phyloP scores from a whole-genome alignment of 2,888 invertebrate species.

The Archips crataeganus region DNA sequence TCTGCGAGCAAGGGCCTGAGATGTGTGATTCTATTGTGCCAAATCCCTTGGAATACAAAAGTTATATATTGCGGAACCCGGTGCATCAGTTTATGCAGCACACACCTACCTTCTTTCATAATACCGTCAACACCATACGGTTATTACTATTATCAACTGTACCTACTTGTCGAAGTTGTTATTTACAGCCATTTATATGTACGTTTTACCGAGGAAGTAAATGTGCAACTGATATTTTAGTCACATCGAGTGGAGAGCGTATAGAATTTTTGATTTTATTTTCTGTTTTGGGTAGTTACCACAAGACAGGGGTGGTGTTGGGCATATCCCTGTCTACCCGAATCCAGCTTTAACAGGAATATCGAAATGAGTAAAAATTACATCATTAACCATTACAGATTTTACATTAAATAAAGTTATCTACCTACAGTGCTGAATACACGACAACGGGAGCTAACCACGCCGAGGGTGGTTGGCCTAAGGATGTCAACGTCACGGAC shows the following conservation, averaged over 20 bases:
- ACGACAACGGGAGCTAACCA: slow-evolving; percentile 87
- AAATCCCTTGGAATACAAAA: slow-evolving; percentile 62
- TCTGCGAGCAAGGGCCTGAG: slow-evolving; percentile 75
- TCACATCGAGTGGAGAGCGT: too few relatives aligned
- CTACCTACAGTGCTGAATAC: slow-evolving; percentile 82
- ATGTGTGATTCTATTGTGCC: slow-evolving; percentile 71
- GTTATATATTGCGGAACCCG: slow-evolving; percentile 83
- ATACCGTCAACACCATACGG: slow-evolving; percentile 86
- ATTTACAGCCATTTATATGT: too few relatives aligned
- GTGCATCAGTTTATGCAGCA: slow-evolving; percentile 80
- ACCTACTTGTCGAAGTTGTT: background rate
- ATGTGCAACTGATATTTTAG: too few relatives aligned
- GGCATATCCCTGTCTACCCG: too few relatives aligned
- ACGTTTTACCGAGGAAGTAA: too few relatives aligned
- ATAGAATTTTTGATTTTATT: too few relatives aligned
- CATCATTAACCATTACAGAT: too few relatives aligned
- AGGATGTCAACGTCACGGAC: slow-evolving; percentile 87
- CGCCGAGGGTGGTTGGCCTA: slow-evolving; percentile 94
- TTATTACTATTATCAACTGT: slow-evolving; percentile 38
- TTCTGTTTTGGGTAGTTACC: too few relatives aligned
- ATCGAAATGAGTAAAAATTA: too few relatives aligned
- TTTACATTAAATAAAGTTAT: background rate
- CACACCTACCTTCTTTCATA: slow-evolving; percentile 67
- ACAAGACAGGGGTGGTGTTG: too few relatives aligned
- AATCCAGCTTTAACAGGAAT: too few relatives aligned